Percentiles rank a stretch among this genome's conserved stretches.
Conservation (phyloP, 2,113 vertebrate species). For the Procavia capensis region DNA sequence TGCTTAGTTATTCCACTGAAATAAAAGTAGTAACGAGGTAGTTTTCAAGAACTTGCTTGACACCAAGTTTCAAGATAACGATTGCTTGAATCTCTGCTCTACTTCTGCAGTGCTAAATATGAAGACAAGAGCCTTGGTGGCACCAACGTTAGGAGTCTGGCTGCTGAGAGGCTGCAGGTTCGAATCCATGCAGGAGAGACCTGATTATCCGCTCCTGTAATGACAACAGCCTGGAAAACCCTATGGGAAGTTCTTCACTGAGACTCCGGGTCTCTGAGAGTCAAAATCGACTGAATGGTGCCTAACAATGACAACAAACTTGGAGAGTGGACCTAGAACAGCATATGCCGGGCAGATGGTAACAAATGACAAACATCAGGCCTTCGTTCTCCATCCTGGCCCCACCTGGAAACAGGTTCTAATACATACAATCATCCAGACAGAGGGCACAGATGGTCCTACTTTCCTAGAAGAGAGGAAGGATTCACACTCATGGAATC, state of each 20-base stretch:
- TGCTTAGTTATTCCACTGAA: background rate
- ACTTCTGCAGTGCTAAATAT: background rate
- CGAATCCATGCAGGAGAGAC: too few relatives aligned
- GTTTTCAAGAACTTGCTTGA: slow-evolving; percentile 13
- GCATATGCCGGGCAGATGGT: background rate
- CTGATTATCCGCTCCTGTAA: too few relatives aligned
- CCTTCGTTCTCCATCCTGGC: background rate
- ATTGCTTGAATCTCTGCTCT: background rate
- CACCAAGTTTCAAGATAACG: background rate
- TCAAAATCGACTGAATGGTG: background rate
- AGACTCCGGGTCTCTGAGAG: background rate
- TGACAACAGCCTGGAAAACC: background rate
- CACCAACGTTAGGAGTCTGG: too few relatives aligned
- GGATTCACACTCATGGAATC: background rate
- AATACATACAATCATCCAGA: background rate
- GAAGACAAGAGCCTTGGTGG: background rate
- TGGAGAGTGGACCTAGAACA: slow-evolving; percentile 12
- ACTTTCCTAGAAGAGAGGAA: background rate
- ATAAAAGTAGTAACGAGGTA: background rate
- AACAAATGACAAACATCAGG: background rate
- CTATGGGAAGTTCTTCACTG: too few relatives aligned
- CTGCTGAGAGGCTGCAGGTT: too few relatives aligned
- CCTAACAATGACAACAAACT: background rate
- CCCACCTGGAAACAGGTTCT: background rate
- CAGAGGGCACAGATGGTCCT: background rate